Evolutionary conservation across 2,888 invertebrate species (phyloP), one percentile per base, ranked within the genome.

Genomic region (Cryptosula pallasiana): DNA sequence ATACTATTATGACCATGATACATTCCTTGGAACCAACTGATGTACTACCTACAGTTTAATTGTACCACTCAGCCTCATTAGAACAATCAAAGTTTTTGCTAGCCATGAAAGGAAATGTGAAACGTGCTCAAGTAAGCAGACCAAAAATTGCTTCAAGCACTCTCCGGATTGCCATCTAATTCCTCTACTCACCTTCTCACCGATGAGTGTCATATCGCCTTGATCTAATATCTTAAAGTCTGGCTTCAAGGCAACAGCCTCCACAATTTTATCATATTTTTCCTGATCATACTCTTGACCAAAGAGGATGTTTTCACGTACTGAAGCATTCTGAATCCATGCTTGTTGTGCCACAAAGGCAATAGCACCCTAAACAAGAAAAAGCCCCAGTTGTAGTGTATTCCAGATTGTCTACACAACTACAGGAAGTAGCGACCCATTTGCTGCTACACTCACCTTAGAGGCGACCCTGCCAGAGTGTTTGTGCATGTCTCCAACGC

Each of bases 401-500:
- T n/a, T n/a, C n/a, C n/a, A n/a, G n/a, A n/a, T n/a, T n/a, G n/a
- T n/a, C n/a, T n/a, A n/a, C n/a, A n/a, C n/a, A n/a, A n/a, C n/a
- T n/a, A n/a, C 20, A 20, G 9, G 9, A 45, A 45, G 45, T 20
- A 45, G 45, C 45, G 45, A 45, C 9, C 5, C 45, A n/a, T n/a
- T n/a, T n/a, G n/a, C n/a, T n/a, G n/a, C n/a, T n/a, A n/a, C n/a
- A n/a, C 79, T 77, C 71, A 86, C 87, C 81, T 83, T 86, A 0
- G 92, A 91, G 81, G 92, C 93, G 9, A 94, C 91, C 55, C 89
- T 87, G 34, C 95, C 95, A 25, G 89, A 89, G 1, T 89, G 79
- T 86, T 92, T 93, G 78, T 92, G 91, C 93, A 95, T 94, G 88
- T 96, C 96, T 78, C 95, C 89, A 1, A 95, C 88, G 73, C 94